phyloP scores from a whole-genome alignment of 2,113 vertebrate species.

The Aspiorhynchus laticeps region DNA sequence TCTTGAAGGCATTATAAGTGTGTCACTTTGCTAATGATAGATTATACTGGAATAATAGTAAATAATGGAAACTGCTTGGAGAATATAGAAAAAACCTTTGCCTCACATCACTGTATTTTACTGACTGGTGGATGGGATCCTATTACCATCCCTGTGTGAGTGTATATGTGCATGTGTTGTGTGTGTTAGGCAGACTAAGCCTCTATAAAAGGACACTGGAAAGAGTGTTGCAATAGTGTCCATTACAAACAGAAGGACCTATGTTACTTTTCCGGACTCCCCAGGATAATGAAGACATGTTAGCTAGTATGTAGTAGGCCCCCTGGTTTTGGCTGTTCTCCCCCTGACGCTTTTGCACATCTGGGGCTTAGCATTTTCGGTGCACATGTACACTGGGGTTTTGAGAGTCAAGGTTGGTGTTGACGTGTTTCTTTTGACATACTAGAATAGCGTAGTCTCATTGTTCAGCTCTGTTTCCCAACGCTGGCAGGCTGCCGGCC shows the following conservation, averaged over 20 bases:
- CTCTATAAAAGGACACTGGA: slow-evolving; percentile 15
- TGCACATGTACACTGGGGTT: background rate
- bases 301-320: slow-evolving; percentile 8
- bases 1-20: slow-evolving; percentile 70
- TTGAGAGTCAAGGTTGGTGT: background rate
- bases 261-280: slow-evolving; percentile 8
- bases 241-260: slow-evolving; percentile 38
- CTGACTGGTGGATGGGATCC: background rate
- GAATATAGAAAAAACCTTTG: slow-evolving; percentile 14
- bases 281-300: slow-evolving; percentile 27
- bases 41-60: slow-evolving; percentile 33
- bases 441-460: slow-evolving; percentile 1
- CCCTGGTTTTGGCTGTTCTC: background rate
- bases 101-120: slow-evolving; percentile 22
- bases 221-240: slow-evolving; percentile 31
- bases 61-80: slow-evolving; percentile 5
- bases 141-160: background rate
- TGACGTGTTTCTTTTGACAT: slow-evolving; percentile 23
- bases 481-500: background rate
- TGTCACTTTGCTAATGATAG: slow-evolving; percentile 52
- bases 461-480: slow-evolving; percentile 36
- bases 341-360: background rate
- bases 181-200: background rate
- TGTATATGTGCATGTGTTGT: background rate
- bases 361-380: background rate